Conservation (phyloP, 2,113 vertebrate genomes). For the Pseudopipra pipra region DNA sequence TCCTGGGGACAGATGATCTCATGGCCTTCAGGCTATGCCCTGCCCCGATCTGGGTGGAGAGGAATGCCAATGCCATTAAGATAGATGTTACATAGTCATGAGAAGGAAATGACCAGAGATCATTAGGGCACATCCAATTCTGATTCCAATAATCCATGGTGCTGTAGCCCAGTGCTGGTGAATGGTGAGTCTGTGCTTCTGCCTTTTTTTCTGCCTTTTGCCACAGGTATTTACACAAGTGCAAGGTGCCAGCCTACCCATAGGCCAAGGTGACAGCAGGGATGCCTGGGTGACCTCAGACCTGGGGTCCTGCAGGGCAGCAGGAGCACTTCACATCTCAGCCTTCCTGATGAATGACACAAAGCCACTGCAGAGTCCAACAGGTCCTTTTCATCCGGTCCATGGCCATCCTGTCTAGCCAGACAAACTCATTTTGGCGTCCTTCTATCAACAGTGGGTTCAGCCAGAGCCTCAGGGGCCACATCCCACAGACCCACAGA, state of each 20-base stretch:
- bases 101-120: background rate
- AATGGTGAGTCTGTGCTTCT: background rate
- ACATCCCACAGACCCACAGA: background rate
- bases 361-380: background rate
- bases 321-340: background rate
- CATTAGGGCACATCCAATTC: fast-evolving
- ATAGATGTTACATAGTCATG: background rate
- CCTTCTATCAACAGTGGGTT: background rate
- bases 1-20: background rate
- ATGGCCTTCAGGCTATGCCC: background rate
- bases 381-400: background rate
- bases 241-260: background rate
- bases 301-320: background rate
- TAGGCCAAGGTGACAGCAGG: fast-evolving
- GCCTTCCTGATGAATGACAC: background rate
- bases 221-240: background rate
- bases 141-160: background rate
- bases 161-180: fast-evolving
- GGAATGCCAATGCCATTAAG: background rate
- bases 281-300: background rate
- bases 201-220: background rate
- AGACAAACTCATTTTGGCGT: background rate
- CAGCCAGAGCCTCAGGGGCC: background rate
- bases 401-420: background rate
- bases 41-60: background rate